Conservation (phyloP, 2,113 vertebrate species). For the Podilymbus podiceps region DNA sequence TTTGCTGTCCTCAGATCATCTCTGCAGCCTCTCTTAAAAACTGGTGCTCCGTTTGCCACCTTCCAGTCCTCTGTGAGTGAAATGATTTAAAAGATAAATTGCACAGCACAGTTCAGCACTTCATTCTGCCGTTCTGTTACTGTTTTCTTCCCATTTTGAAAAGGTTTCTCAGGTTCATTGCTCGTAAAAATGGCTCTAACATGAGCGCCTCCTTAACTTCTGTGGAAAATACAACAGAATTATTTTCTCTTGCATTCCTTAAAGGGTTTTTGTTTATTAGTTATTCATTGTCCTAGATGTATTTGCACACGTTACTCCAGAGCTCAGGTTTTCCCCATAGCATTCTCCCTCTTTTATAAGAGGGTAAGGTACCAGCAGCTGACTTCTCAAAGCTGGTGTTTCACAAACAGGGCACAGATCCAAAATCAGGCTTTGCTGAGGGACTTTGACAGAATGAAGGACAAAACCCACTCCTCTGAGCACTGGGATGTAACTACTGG, state of each 20-base stretch:
- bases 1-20: neutral
- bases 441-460: neutral
- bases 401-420: neutral
- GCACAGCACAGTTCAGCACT: neutral
- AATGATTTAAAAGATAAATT: neutral
- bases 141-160: neutral
- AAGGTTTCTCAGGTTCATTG: neutral
- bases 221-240: neutral
- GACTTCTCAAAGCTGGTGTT: neutral
- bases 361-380: neutral
- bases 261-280: neutral
- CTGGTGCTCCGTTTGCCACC: neutral
- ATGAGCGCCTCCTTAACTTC: neutral
- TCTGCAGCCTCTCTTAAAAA: neutral
- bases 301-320: neutral
- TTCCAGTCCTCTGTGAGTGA: neutral
- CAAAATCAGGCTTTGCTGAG: neutral
- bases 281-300: neutral
- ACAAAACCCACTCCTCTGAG: neutral
- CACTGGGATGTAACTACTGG: neutral
- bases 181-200: neutral
- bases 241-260: neutral
- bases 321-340: neutral
- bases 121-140: neutral
- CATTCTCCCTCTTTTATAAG: neutral